phyloP scores from a whole-genome alignment of 2,113 vertebrate genomes.

The Thunnus maccoyii region DNA sequence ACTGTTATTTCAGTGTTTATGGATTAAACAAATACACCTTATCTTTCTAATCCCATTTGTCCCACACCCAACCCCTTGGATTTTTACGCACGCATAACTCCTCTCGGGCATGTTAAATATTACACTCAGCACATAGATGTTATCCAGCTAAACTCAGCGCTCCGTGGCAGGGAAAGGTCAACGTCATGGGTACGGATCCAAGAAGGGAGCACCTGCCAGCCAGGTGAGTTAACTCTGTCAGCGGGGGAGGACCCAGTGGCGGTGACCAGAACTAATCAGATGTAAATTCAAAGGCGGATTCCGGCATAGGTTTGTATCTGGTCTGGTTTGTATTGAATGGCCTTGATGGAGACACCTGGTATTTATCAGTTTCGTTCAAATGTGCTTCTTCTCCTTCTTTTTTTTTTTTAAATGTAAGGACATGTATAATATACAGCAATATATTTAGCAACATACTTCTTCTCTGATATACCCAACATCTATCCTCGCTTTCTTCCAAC shows the following conservation, averaged over 20 bases:
- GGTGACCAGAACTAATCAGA: conserved; percentile 6
- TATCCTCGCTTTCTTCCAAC: neutral
- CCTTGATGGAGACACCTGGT: neutral
- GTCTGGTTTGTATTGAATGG: neutral
- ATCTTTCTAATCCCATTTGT: neutral
- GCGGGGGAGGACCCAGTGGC: neutral
- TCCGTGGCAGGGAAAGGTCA: conserved; percentile 19
- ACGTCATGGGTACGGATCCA: conserved; percentile 12
- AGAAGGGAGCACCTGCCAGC: conserved; percentile 11
- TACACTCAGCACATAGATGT: conserved; percentile 22
- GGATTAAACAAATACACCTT: neutral
- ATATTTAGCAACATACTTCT: neutral
- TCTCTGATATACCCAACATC: neutral
- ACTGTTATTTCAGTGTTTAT: neutral
- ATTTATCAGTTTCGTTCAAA: neutral
- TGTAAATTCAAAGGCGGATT: neutral
- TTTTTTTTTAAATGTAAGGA: neutral
- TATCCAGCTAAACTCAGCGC: conserved; percentile 8
- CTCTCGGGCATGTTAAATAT: conserved; percentile 46
- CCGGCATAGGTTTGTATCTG: no score
- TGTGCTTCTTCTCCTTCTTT: neutral
- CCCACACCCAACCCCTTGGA: no score
- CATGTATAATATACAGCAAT: no score
- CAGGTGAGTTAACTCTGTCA: conserved; percentile 17
- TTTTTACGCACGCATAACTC: conserved; percentile 3